A percentile compares a stretch with the other conserved stretches of the same genome.
Evolutionary conservation across 2,113 vertebrate species (phyloP).

Genomic region (Alosa alosa): DNA sequence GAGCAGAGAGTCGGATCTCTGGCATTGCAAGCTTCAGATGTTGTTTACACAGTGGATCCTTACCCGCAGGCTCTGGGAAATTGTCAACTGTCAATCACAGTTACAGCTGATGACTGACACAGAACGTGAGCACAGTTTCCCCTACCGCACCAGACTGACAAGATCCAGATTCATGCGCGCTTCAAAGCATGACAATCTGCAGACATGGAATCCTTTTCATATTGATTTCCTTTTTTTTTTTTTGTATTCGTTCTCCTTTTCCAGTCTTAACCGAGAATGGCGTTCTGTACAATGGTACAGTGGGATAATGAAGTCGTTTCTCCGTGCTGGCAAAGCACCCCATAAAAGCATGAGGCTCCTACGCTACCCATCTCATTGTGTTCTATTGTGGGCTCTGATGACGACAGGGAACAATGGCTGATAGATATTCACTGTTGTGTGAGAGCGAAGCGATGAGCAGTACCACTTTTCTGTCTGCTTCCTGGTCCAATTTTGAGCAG

Average conservation of each 20-base stretch:
- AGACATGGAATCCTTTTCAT: not conserved
- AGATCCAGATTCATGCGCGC: not conserved
- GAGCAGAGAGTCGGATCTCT: not conserved
- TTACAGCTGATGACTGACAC: not conserved
- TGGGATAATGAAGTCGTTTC: not conserved
- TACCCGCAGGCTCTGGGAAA: not conserved
- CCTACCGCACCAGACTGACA: not conserved
- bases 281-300: not conserved
- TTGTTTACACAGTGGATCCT: not conserved
- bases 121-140: not conserved
- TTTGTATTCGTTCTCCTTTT: not conserved
- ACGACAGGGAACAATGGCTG: not conserved
- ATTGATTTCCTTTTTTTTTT: not conserved
- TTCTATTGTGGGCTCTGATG: not conserved
- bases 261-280: not conserved
- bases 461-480: not conserved
- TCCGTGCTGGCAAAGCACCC: not conserved
- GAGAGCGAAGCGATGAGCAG: not conserved
- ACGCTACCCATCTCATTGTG: not conserved
- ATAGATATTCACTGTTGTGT: not conserved
- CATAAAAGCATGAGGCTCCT: not conserved
- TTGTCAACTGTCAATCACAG: slow-evolving; percentile 1
- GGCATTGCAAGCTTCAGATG: not conserved
- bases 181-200: not conserved
- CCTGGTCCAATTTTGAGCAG: not conserved